A percentile compares a stretch with the other conserved stretches of the same genome.
Conservation (phyloP, 2,888 invertebrate genomes). For the Nomada goodeniana region DNA sequence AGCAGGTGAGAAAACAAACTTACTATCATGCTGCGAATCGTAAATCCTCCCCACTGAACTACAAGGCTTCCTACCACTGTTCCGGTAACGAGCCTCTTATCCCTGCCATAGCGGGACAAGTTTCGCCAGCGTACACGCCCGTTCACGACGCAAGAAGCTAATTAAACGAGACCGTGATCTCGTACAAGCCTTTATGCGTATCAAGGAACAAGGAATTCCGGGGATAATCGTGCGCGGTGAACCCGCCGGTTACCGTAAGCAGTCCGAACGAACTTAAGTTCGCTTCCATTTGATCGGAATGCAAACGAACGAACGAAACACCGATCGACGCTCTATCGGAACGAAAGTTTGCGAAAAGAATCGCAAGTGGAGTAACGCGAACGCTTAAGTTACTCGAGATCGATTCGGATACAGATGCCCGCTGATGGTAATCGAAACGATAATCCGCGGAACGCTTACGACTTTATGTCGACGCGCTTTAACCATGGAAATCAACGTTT, state of each 20-base stretch:
- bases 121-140: constrained; percentile 18
- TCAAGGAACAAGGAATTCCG: background rate
- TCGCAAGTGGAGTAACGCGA: background rate
- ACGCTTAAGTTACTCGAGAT: constrained; percentile 1
- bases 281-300: too few relatives aligned
- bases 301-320: too few relatives aligned
- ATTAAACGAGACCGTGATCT: constrained; percentile 14
- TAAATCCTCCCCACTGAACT: background rate
- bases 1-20: background rate
- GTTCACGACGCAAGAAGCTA: background rate
- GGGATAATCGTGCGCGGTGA: background rate
- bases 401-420: background rate
- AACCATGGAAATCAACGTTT: background rate
- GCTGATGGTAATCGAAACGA: too few relatives aligned
- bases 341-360: background rate
- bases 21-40: background rate
- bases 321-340: too few relatives aligned
- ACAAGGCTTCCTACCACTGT: background rate
- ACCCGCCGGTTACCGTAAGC: background rate
- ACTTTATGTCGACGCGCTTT: too few relatives aligned
- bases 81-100: background rate
- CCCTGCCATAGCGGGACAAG: background rate
- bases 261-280: background rate
- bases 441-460: background rate
- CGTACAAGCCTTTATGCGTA: background rate